Evolutionary conservation across 2,888 invertebrate genomes (phyloP), one percentile per base, ranked within the genome.

Genomic region (Dynastes grantii): DNA sequence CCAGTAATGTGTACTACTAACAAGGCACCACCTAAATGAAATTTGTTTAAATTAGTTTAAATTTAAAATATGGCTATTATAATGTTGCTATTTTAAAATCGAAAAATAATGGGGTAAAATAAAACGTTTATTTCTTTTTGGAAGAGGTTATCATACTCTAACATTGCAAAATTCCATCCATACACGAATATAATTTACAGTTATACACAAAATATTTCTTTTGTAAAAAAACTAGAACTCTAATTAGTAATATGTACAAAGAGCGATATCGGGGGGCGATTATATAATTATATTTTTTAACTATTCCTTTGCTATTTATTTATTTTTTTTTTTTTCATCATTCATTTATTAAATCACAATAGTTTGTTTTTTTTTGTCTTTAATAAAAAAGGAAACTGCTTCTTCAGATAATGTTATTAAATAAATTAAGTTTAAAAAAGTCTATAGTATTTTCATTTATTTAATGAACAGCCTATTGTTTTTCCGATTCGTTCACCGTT

Each of bases 171-270:
- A 64, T 58, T 77, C 63, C 79, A 77, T 53, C 70, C 81, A 79
- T 78, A 80, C 77, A 77, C 81, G 79, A 71, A 80, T 80, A 82
- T 82, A 82, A 82, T 82, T 82, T 82, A 82, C 82, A 78, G 70
- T 70, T 81, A 78, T 81, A 79, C 81, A 81, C 84, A 85, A 87
- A 88, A 86, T 84, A 82, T 84, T 80, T 82, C 82, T 84, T 83
- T 83, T 83, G 87, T 87, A 88, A 88, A 88, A 88, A 88, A 88
- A 87, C 86, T 87, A 87, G 85, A 85, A 87, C 82, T 85, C 86
- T 87, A 85, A 84, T 78, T 75, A 68, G 68, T 68, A 83, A 76
- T 85, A 84, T 87, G 80, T 86, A 85, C 86, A 86, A 77, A 77
- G 61, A 67, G 79, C 77, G 78, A 79, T 68, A 76, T 75, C 64